Evolutionary conservation across 2,113 vertebrate genomes (phyloP).

Genomic region (Alethe castanea): DNA sequence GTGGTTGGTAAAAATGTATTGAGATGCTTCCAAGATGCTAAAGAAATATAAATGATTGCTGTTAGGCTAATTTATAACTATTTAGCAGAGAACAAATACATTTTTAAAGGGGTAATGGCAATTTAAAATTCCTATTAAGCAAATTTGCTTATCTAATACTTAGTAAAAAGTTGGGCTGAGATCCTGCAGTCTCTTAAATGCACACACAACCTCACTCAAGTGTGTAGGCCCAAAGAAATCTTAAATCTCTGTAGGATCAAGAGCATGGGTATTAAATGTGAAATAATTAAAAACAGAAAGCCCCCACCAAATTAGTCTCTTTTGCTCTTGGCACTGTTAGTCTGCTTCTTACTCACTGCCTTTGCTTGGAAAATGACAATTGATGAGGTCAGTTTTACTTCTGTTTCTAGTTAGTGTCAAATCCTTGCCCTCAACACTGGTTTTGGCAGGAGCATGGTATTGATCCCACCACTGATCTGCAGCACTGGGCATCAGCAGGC

Average conservation of each 20-base stretch:
- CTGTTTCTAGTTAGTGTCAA: background rate
- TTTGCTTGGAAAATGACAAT: slow-evolving; percentile 4
- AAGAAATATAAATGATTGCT: background rate
- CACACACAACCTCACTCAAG: background rate
- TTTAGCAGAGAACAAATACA: slow-evolving; percentile 26
- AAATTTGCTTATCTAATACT: slow-evolving; percentile 21
- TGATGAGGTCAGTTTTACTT: background rate
- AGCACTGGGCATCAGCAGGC: background rate
- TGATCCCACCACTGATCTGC: background rate
- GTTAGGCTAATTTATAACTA: slow-evolving; percentile 20
- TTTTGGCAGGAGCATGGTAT: background rate
- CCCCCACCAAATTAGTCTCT: background rate
- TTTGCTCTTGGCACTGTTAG: background rate
- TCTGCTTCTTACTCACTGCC: background rate
- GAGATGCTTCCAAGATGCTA: background rate
- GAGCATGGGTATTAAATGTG: background rate
- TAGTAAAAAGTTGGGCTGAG: background rate
- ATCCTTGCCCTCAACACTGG: fast-evolving
- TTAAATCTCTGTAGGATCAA: background rate
- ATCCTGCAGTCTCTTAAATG: background rate
- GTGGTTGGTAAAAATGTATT: background rate
- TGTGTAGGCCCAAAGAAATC: background rate
- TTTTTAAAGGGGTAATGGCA: slow-evolving; percentile 23
- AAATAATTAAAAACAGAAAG: background rate
- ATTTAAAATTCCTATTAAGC: slow-evolving; percentile 45